Base-by-base conservation (phyloP, 2,888 invertebrate genomes). In the Leptopilina myrica region DNA sequence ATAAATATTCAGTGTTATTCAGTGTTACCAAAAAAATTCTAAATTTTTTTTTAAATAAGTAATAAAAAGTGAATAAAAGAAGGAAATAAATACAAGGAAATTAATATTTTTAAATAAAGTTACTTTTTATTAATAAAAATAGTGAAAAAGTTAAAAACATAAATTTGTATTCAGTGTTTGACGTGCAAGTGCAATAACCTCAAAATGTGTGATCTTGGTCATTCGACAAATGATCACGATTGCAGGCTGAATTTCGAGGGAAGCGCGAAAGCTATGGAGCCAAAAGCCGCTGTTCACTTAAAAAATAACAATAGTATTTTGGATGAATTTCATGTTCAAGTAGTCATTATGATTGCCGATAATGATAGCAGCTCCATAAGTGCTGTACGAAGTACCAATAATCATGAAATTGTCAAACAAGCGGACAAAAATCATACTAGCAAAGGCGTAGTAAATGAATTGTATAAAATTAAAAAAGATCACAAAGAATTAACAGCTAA, bases 201-300 rank as follows among this genome's bases (percentile, higher is more conserved):
- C 65, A 43, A 43, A 43, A 43, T 43, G 43, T 43, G 43, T 43
- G 43, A 43, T 7, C 43, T 43, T 43, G 43, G 43, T 43, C 8
- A 43, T 7, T 43, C 5, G 43, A 4, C 43, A 43, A 7, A 43
- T 4, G 43, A 43, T 43, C 43, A 43, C 43, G 43, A 43, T 5
- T 43, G 43, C 43, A 43, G 43, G 8, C 43, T 43, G 5, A 43
- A 43, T 43, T 43, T 43, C 4, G 8, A 43, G 8, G 43, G 4
- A 43, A 43, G 43, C 43, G 43, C 43, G 6, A 43, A 43, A 7
- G 43, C 43, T 43, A 43, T 43, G 43, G 43, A 33, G 7, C 64
- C 64, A 5, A 14, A 64, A 4, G 64, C 64, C 26, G 85, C 84
- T 8, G 81, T 83, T 5, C 3, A 65, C 65, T 62, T 85, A 12